Conservation (phyloP, 2,888 invertebrate genomes). For the Dynastes hyllus region DNA sequence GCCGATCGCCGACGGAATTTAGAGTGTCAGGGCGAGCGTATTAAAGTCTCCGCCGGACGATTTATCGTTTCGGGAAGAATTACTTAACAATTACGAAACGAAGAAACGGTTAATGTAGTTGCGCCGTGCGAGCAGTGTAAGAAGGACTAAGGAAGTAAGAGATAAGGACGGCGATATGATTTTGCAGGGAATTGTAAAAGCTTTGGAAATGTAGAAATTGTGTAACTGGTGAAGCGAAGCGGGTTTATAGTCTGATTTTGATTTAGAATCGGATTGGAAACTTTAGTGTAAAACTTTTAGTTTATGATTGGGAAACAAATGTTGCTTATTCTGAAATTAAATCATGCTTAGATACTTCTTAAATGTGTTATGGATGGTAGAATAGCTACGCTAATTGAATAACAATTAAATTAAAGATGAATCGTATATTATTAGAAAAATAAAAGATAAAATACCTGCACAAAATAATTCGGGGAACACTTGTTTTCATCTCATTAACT, state of each 20-base stretch:
- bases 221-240: neutral
- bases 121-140: neutral
- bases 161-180: conserved; percentile 1
- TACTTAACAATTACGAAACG: conserved; percentile 29
- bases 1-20: conserved; percentile 20
- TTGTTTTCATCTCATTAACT: too few species aligned
- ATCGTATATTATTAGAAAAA: too few species aligned
- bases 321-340: too few species aligned
- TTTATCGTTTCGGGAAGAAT: conserved; percentile 33
- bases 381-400: too few species aligned
- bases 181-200: neutral
- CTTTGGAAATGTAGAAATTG: neutral
- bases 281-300: too few species aligned
- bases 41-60: conserved; percentile 23
- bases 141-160: neutral
- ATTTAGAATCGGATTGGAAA: too few species aligned
- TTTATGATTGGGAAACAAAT: too few species aligned
- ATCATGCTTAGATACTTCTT: too few species aligned
- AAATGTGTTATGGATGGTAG: too few species aligned
- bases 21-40: conserved; percentile 21
- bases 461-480: too few species aligned
- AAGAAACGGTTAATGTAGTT: neutral
- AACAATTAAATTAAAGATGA: too few species aligned
- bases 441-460: too few species aligned
- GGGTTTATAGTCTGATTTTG: neutral